phyloP scores from a whole-genome alignment of 2,888 invertebrate genomes.

The Agrypnus murinus region DNA sequence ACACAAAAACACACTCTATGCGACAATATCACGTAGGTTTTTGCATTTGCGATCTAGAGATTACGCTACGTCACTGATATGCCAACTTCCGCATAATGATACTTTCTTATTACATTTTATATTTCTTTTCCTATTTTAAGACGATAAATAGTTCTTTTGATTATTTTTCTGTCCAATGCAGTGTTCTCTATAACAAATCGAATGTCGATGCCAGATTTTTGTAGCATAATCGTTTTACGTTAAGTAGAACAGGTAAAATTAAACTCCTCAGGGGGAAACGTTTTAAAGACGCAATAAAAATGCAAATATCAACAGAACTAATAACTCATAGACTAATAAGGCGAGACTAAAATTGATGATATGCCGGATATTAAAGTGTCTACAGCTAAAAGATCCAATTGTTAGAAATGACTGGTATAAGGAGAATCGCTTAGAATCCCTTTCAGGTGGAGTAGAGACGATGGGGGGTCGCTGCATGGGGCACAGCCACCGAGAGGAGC shows the following conservation, averaged over 20 bases:
- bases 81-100: neutral
- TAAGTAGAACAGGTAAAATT: constrained; percentile 9
- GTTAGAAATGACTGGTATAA: constrained; percentile 60
- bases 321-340: constrained; percentile 57
- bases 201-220: neutral
- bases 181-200: neutral
- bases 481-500: constrained; percentile 66
- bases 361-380: constrained; percentile 66
- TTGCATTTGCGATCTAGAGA: no score
- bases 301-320: constrained; percentile 51
- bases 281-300: constrained; percentile 52
- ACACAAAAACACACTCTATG: no score
- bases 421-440: constrained; percentile 54
- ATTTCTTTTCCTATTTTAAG: neutral
- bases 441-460: constrained; percentile 65
- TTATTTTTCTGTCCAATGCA: neutral
- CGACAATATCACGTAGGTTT: no score
- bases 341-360: constrained; percentile 66
- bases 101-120: neutral
- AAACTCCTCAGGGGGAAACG: constrained; percentile 11
- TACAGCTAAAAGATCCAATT: constrained; percentile 64
- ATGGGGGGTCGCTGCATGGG: constrained; percentile 67
- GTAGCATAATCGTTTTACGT: no score
- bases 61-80: no score
- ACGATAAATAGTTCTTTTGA: neutral